Evolutionary conservation across 2,888 invertebrate species (phyloP).

Genomic region (Podotricha telesiphe): DNA sequence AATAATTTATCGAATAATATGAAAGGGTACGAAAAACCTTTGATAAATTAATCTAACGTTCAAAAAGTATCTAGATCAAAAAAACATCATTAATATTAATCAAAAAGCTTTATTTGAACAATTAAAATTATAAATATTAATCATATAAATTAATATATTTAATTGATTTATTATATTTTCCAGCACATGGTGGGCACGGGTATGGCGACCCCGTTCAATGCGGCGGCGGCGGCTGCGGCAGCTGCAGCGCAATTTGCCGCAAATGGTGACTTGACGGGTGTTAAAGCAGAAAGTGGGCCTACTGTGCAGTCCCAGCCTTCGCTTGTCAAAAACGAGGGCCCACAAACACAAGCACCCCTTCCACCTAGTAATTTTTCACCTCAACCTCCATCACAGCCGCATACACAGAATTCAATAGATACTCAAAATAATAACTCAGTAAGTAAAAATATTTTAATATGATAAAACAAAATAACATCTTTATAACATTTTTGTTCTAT

Average conservation of each 20-base stretch:
- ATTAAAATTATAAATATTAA: too few relatives aligned
- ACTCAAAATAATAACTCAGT: slow-evolving; percentile 80
- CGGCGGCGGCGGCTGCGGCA: slow-evolving; percentile 85
- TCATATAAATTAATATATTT: too few relatives aligned
- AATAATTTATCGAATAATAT: too few relatives aligned
- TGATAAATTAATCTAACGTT: background rate
- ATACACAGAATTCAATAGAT: slow-evolving; percentile 83
- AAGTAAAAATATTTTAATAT: slow-evolving; percentile 50
- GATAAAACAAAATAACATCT: too few relatives aligned
- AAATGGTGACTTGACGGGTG: slow-evolving; percentile 81
- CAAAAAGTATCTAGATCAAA: background rate
- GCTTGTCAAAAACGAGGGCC: slow-evolving; percentile 82
- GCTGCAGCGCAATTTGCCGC: slow-evolving; percentile 85
- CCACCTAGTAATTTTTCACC: slow-evolving; percentile 78
- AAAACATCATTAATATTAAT: background rate
- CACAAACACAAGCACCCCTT: slow-evolving; percentile 72
- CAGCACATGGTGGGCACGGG: slow-evolving; percentile 98
- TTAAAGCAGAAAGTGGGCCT: slow-evolving; percentile 75
- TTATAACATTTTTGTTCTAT: too few relatives aligned
- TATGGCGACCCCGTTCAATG: slow-evolving; percentile 89
- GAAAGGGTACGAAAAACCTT: too few relatives aligned
- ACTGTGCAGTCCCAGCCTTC: slow-evolving; percentile 70
- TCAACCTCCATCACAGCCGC: slow-evolving; percentile 71
- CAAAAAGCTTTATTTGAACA: background rate
- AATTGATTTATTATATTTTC: slow-evolving; percentile 67